A percentile compares a stretch with the other conserved stretches of the same genome.
Evolutionary conservation across 2,113 vertebrate genomes (phyloP).

Genomic region (Propithecus coquereli): DNA sequence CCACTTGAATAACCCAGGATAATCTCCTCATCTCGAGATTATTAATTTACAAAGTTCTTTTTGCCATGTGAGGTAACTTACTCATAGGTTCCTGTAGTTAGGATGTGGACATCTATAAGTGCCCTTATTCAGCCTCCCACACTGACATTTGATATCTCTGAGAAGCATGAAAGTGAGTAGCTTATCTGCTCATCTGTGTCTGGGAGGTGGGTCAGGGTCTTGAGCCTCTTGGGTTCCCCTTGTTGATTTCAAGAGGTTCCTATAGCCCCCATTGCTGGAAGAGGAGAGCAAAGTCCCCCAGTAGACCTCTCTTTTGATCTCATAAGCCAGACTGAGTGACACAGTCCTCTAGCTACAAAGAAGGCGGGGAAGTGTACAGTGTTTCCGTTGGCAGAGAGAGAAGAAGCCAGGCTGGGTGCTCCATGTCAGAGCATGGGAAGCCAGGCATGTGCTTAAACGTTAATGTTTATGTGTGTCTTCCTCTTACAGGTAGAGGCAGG

Average conservation of each 20-base stretch:
- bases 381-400: neutral
- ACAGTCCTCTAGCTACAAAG: neutral
- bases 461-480: neutral
- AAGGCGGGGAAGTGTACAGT: neutral
- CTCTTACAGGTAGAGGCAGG: neutral
- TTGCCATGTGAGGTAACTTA: neutral
- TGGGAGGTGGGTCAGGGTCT: neutral
- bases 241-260: neutral
- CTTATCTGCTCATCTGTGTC: neutral
- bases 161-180: neutral
- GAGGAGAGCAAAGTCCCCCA: neutral
- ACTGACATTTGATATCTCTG: neutral
- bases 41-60: neutral
- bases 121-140: neutral
- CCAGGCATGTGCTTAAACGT: neutral
- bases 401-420: neutral
- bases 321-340: neutral
- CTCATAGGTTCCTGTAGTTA: neutral
- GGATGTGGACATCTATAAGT: neutral
- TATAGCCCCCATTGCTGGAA: neutral
- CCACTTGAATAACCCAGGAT: neutral
- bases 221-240: neutral
- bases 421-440: neutral
- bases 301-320: neutral
- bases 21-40: neutral